These are phyloP conservation scores for Drosophila ohnishii DNA, from an alignment of 1,140 invertebrate genomes.

Conservation along the genomic window DNA sequence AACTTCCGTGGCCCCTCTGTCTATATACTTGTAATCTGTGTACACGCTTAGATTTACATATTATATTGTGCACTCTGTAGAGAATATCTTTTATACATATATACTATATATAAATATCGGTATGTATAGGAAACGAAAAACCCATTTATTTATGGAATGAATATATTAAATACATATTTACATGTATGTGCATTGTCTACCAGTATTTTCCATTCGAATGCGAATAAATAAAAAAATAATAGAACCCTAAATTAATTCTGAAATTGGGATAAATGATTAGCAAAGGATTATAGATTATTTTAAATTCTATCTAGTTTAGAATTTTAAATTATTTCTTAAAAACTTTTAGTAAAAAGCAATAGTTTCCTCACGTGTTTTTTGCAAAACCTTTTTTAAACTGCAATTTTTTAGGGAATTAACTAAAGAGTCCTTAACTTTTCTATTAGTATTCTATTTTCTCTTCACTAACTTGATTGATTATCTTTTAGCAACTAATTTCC, in stretches of 20 bases:
- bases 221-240: slow-evolving; percentile 50
- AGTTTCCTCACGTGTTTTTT: no score
- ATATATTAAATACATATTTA: slow-evolving; percentile 64
- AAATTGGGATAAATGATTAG: background rate
- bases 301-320: no score
- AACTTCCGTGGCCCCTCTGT: background rate
- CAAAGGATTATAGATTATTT: no score
- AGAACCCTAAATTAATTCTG: background rate
- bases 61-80: slow-evolving; percentile 71
- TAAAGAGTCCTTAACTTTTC: background rate
- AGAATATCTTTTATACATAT: slow-evolving; percentile 71
- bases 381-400: no score
- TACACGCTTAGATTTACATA: slow-evolving; percentile 68
- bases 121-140: slow-evolving; percentile 60
- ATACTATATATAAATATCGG: slow-evolving; percentile 56
- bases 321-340: no score
- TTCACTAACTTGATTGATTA: no score
- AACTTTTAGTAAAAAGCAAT: no score
- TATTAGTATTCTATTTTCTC: background rate
- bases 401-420: no score
- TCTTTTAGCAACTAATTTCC: background rate
- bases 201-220: slow-evolving; percentile 78
- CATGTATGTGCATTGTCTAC: slow-evolving; percentile 70
- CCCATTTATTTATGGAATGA: slow-evolving; percentile 73
- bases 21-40: slow-evolving; percentile 51